phyloP scores from a whole-genome alignment of 2,888 invertebrate species.

The Lasioglossum calceatum region DNA sequence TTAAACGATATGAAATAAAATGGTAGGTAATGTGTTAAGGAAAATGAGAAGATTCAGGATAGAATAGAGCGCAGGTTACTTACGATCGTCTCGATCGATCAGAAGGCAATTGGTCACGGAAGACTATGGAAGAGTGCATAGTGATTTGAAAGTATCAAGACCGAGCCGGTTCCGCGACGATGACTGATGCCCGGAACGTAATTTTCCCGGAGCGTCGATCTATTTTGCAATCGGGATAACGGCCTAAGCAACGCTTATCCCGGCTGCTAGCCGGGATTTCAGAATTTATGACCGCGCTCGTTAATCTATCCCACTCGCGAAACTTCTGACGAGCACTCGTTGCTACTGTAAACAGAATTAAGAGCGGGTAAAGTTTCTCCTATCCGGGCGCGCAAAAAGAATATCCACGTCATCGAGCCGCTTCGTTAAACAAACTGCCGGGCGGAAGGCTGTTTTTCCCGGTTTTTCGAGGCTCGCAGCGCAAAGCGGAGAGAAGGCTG shows the following conservation, averaged over 20 bases:
- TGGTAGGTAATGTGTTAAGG: background rate
- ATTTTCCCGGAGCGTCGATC: conserved; percentile 14
- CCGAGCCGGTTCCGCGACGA: background rate
- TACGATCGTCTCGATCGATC: background rate
- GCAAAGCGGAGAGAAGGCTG: background rate
- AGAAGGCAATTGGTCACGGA: background rate
- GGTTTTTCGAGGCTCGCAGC: background rate
- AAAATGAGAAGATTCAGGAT: background rate
- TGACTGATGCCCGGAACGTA: conserved; percentile 20
- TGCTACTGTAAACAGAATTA: conserved; percentile 58
- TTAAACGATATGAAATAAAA: background rate
- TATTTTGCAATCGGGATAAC: conserved; percentile 35
- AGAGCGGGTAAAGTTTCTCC: conserved; percentile 43
- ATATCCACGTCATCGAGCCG: conserved; percentile 46
- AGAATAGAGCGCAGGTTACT: background rate
- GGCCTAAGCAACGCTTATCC: conserved; percentile 22
- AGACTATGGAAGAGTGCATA: background rate
- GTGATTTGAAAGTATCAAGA: background rate
- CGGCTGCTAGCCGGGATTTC: conserved; percentile 5
- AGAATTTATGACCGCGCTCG: conserved; percentile 49
- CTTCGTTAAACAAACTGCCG: conserved; percentile 64
- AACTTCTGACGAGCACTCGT: conserved; percentile 49
- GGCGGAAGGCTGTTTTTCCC: conserved; percentile 19
- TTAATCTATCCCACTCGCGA: conserved; percentile 49
- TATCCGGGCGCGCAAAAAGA: conserved; percentile 32